phyloP scores from a whole-genome alignment of 2,113 vertebrate species.

The Ameiurus melas region DNA sequence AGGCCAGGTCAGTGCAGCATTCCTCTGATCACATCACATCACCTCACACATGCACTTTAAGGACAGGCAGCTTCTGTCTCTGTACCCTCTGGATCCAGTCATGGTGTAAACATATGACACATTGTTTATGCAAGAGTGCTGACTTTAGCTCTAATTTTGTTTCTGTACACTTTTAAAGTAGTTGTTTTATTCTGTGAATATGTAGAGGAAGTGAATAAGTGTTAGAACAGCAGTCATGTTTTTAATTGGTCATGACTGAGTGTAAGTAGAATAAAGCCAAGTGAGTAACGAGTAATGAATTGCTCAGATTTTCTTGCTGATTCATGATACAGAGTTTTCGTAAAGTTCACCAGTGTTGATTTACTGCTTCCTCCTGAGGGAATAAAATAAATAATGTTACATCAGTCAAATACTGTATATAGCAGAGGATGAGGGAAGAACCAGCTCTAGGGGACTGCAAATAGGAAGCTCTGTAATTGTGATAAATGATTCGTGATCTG shows the following conservation, averaged over 20 bases:
- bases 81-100: background rate
- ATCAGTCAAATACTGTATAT: constrained; percentile 41
- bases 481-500: constrained; percentile 49
- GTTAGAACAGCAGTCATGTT: background rate
- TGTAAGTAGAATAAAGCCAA: constrained; percentile 18
- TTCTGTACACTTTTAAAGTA: constrained; percentile 32
- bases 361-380: constrained; percentile 21
- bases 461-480: constrained; percentile 54
- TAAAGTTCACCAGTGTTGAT: constrained; percentile 36
- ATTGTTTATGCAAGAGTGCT: constrained; percentile 46
- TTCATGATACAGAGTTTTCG: constrained; percentile 30
- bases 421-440: constrained; percentile 32
- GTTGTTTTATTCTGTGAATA: constrained; percentile 25
- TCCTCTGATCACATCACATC: constrained; percentile 28
- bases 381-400: constrained; percentile 36
- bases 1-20: constrained; percentile 84
- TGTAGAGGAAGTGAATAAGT: background rate
- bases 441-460: constrained; percentile 40
- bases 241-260: constrained; percentile 36
- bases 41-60: constrained; percentile 29
- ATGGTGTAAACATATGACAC: constrained; percentile 37
- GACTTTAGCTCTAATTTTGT: constrained; percentile 15
- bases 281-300: background rate
- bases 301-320: constrained; percentile 28
- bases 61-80: constrained; percentile 18